Evolutionary conservation across 2,113 vertebrate genomes (phyloP).

Genomic region (Salvelinus alpinus): DNA sequence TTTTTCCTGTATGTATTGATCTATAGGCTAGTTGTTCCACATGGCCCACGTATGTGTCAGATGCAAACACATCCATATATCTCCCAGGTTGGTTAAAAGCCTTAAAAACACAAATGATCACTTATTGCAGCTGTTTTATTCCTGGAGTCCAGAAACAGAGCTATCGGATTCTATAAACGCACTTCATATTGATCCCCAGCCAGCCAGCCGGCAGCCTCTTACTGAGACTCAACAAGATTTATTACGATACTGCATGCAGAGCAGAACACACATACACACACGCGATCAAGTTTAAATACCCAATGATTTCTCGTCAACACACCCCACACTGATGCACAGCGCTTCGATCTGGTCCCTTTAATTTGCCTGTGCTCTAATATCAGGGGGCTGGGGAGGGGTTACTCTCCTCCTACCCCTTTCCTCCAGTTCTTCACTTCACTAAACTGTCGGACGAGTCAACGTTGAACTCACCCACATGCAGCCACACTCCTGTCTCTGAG

Average conservation of each 20-base stretch:
- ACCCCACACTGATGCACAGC: conserved; percentile 13
- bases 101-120: conserved; percentile 62
- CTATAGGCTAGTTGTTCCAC: neutral
- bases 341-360: conserved; percentile 26
- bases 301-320: conserved; percentile 40
- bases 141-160: conserved; percentile 49
- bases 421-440: conserved; percentile 42
- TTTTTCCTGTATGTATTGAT: neutral
- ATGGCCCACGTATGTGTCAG: conserved; percentile 4
- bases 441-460: conserved; percentile 39
- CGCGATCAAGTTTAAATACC: conserved; percentile 37
- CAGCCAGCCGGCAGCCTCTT: conserved; percentile 37
- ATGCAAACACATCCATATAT: conserved; percentile 53
- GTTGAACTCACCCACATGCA: conserved; percentile 83
- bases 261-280: conserved; percentile 1
- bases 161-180: conserved; percentile 67
- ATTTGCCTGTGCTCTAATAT: conserved; percentile 59
- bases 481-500: conserved; percentile 71
- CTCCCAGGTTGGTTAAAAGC: conserved; percentile 58
- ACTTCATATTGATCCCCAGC: conserved; percentile 59
- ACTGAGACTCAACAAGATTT: conserved; percentile 52
- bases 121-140: conserved; percentile 60
- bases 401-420: conserved; percentile 19
- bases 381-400: conserved; percentile 47
- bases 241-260: conserved; percentile 48